Base-by-base conservation (phyloP, 2,797 vertebrate genomes). In the Varecia variegata region DNA sequence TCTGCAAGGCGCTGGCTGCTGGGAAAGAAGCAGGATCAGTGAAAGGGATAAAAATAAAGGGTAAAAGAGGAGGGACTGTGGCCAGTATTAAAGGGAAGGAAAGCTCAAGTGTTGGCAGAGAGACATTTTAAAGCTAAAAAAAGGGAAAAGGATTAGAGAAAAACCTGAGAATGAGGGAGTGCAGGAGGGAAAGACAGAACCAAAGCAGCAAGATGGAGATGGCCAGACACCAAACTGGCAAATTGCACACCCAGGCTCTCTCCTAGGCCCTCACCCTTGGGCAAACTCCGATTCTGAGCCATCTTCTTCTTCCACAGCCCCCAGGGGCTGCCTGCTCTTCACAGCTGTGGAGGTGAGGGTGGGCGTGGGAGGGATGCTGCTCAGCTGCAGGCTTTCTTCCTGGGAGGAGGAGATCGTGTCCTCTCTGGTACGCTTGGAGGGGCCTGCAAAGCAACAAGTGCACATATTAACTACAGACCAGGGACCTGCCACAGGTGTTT, bases 321-420 rank as follows among this genome's bases (percentile, higher is more conserved):
- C 1, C 12, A 65, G 32, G 12, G 30, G 73, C 60, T 32, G 93
- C 21, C 54, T 82, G 1, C 32, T 95, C 88, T 93, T 98, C 97
- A 98, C 95, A 14, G 95, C 60, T 0, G 99, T 99, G 87, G 99
- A 99, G 58, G 99, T 99, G 88, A 99, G 95, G 56, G 97, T 71
- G 0, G 98, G 97, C 3, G 74, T 95, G n/a, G 87, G 65, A 0
- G 73, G 92, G 35, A 14, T 38, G 40, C 97, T 98, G 32, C 9
- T 92, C 1, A 96, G 68, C 32, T 86, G 94, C 0, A 97, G 88
- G 43, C 97, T 98, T 97, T 98, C 98, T 80, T 71, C 76, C 56
- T 93, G 97, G 54, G 70, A 52, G 3, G 50, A 80, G 43, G 81
- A 62, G 83, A 25, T 65, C 32, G n/a, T 18, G 0, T 93, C 85